Evolutionary conservation across 2,113 vertebrate species (phyloP).

Genomic region (Ancistrus triradiatus): DNA sequence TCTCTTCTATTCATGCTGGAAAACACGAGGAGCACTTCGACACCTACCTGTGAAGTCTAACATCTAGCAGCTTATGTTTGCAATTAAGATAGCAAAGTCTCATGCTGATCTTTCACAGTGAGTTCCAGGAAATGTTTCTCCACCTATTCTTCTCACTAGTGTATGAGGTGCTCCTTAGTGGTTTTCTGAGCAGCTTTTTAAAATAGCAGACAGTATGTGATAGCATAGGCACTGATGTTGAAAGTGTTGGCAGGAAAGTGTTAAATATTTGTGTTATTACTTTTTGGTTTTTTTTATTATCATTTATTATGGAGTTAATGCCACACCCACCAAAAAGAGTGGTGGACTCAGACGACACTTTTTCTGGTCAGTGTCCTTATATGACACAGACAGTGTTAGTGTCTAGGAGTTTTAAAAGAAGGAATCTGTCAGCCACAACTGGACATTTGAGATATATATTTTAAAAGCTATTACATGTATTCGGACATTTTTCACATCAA

Average conservation of each 20-base stretch:
- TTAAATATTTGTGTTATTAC: constrained; percentile 51
- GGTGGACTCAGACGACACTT: no score
- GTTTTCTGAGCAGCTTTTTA: constrained; percentile 31
- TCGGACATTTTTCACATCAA: neutral
- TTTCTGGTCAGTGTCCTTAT: neutral
- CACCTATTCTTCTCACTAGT: constrained; percentile 26
- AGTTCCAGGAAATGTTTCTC: constrained; percentile 32
- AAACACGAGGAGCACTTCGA: constrained; percentile 49
- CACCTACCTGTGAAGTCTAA: constrained; percentile 51
- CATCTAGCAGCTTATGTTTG: constrained; percentile 20
- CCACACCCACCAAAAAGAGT: neutral
- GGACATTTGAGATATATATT: no score
- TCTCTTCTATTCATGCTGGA: constrained; percentile 14
- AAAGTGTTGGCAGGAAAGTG: constrained; percentile 41
- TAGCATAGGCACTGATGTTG: constrained; percentile 17
- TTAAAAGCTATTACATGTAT: neutral
- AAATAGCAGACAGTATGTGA: constrained; percentile 21
- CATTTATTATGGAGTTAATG: constrained; percentile 2
- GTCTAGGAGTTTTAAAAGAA: neutral
- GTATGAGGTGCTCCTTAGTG: constrained; percentile 37
- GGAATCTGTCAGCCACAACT: neutral
- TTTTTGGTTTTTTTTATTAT: constrained; percentile 2
- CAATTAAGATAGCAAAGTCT: constrained; percentile 35
- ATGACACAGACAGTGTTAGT: neutral
- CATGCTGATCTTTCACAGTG: constrained; percentile 16